Conservation (phyloP, 2,888 invertebrate species). For the Diadromus collaris region DNA sequence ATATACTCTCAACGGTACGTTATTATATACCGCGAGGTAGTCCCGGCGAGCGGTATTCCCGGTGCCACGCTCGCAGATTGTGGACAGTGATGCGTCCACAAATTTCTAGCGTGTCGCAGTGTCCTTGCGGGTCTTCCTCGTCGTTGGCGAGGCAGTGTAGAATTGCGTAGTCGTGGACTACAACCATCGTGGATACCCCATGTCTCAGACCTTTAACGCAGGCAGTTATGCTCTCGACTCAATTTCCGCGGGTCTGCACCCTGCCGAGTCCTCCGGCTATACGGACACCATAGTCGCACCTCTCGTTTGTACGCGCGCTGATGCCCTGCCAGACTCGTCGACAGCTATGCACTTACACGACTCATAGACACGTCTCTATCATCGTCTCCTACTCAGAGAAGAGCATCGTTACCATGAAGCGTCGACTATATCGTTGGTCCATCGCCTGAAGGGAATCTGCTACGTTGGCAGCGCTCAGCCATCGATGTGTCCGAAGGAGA, state of each 20-base stretch:
- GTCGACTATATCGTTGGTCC: no score
- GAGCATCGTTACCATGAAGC: constrained; percentile 1
- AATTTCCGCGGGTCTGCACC: constrained; percentile 56
- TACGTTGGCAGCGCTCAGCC: not conserved
- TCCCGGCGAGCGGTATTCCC: not conserved
- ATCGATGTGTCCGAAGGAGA: not conserved
- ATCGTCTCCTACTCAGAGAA: constrained; percentile 31
- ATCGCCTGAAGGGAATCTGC: no score
- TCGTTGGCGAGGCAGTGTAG: constrained; percentile 14
- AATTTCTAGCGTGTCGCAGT: constrained; percentile 43
- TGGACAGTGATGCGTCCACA: constrained; percentile 43
- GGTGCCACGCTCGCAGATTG: constrained; percentile 31
- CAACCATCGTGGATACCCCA: constrained; percentile 35
- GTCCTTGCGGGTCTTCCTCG: constrained; percentile 20
- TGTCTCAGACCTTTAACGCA: constrained; percentile 44
- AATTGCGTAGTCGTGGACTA: constrained; percentile 30
- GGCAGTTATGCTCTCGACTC: constrained; percentile 61
- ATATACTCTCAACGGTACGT: constrained; percentile 19
- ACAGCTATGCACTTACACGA: constrained; percentile 41
- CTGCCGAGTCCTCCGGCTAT: constrained; percentile 32
- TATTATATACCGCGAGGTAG: not conserved
- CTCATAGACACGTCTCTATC: constrained; percentile 46
- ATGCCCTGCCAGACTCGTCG: constrained; percentile 41
- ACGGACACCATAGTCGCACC: constrained; percentile 27
- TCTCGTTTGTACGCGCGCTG: constrained; percentile 5